These are phyloP conservation scores for Beris morrisii DNA, from an alignment of 2,888 invertebrate species.

Conservation along the genomic window DNA sequence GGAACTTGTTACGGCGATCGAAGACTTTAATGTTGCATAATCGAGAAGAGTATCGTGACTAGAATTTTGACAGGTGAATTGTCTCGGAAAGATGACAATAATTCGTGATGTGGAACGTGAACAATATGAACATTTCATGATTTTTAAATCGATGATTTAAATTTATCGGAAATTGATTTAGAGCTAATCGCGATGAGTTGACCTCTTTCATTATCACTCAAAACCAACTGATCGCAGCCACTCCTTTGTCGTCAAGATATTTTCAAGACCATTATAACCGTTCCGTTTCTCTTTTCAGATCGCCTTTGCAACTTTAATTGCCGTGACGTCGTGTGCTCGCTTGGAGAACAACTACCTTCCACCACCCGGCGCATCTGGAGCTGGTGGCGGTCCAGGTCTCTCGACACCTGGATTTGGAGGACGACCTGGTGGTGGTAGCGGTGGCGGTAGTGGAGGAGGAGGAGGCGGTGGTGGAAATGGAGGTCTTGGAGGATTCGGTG, in stretches of 20 bases:
- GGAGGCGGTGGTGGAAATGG: conserved; percentile 41
- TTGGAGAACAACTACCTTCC: conserved; percentile 64
- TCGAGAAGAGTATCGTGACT: conserved; percentile 24
- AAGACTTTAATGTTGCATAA: conserved; percentile 18
- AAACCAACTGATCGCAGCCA: too few species aligned
- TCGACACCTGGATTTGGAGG: conserved; percentile 48
- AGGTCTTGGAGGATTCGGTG: conserved; percentile 40
- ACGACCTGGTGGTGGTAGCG: conserved; percentile 55
- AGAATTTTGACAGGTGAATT: conserved; percentile 24
- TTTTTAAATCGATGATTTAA: neutral
- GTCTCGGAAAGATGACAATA: conserved; percentile 18
- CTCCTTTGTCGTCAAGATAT: neutral
- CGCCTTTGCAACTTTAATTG: conserved; percentile 55
- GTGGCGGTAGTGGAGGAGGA: conserved; percentile 53
- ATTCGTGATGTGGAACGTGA: conserved; percentile 27
- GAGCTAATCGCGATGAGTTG: too few species aligned
- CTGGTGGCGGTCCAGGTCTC: conserved; percentile 55
- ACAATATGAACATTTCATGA: conserved; percentile 27
- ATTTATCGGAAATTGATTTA: too few species aligned
- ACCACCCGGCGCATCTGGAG: conserved; percentile 57
- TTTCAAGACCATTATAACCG: neutral
- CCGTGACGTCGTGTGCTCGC: conserved; percentile 57
- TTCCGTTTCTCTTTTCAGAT: conserved; percentile 52
- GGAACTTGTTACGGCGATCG: neutral
- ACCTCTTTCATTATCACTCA: too few species aligned